Evolutionary conservation across 1,140 invertebrate species (phyloP), one percentile per base, ranked within the genome.

Genomic region (Eupristina koningsbergeri): DNA sequence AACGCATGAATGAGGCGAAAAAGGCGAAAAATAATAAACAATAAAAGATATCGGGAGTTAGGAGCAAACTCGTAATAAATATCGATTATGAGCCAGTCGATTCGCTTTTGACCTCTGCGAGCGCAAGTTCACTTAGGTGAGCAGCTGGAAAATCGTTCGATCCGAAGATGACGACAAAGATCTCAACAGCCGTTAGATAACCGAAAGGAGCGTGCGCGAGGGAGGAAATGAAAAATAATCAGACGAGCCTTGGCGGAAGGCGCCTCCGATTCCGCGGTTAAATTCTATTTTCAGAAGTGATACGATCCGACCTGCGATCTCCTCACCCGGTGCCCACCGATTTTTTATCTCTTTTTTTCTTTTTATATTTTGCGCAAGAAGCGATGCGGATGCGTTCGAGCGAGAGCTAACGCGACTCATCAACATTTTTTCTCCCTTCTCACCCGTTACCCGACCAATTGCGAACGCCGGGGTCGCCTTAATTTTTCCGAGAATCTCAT

Each of bases 251-350:
- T 45, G 45, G 34, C 63, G 45, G 45, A 19, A 69, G 31, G 69
- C 31, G 74, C 36, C 22, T 1, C 26, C 22, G 53, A 5, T 26
- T 58, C 53, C 19, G 22, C 53, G 53, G 19, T 26, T 58, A 11
- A 11, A 9, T 69, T 82, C 71, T 83, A 85, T 85, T 85, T 82
- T 67, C 71, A 83, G 69, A 45, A 83, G 64, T 83, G 80, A 83
- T 83, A 45, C 34, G 29, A 82, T 45, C 5, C 31, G 1, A 6
- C 39, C 22, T 26, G 67, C 36, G 39, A 8, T 3, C n/a, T 58
- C 9, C n/a, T 58, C 22, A 13, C 9, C 19, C 53, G 22, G 19
- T 5, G 53, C 22, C 3, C 19, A 45, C n/a, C n/a, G n/a, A n/a
- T n/a, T n/a, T 19, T 53, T 53, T 53, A n/a, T 17, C 41, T 13